Base-by-base conservation (phyloP, 2,113 vertebrate genomes). In the Aspidoscelis tigris region DNA sequence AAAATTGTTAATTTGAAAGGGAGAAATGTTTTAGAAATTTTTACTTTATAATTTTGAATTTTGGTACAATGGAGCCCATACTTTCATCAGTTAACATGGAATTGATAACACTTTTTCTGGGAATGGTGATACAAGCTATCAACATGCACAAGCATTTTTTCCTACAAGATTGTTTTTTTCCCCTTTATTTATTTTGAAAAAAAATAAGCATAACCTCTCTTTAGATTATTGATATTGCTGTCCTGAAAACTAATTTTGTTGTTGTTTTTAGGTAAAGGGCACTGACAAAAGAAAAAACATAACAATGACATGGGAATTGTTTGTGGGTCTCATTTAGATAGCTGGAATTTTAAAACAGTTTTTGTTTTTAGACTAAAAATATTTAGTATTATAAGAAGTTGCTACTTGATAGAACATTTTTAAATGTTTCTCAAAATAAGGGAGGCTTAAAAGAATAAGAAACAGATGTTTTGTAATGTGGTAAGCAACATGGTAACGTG, bases 181-280 rank as follows among this genome's bases (percentile, higher is more conserved):
- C 11, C 14, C 43, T 68, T 39, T 69, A 90, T 89, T 90, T 81
- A 90, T 92, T 91, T 90, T 87, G 93, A 90, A 85, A 20, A 93
- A 90, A 85, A 20, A 2, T 39, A 90, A 89, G 12, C 68, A 55
- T 89, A 91, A 89, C 84, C 86, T 78, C 80, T 93, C 83, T 82
- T 86, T 90, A 39, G 80, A 81, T 89, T 89, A 81, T 79, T 88
- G 11, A 66, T 78, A 85, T 83, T 93, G 76, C 90, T 85, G 90
- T 88, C 92, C 88, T 84, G 92, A 74, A 85, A 74, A 91, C 74
- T 70, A 76, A 91, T 84, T 81, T 89, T 89, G 84, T 89, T 88
- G 86, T 90, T 86, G 80, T 86, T 87, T 93, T 94, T 91, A 90
- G 92, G 87, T 94, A 94, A 94, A 86, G 86, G 87, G 85, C 69